A percentile compares a stretch with the other conserved stretches of the same genome.
Conservation (phyloP, 2,113 vertebrate genomes). For the Accipiter cooperii region DNA sequence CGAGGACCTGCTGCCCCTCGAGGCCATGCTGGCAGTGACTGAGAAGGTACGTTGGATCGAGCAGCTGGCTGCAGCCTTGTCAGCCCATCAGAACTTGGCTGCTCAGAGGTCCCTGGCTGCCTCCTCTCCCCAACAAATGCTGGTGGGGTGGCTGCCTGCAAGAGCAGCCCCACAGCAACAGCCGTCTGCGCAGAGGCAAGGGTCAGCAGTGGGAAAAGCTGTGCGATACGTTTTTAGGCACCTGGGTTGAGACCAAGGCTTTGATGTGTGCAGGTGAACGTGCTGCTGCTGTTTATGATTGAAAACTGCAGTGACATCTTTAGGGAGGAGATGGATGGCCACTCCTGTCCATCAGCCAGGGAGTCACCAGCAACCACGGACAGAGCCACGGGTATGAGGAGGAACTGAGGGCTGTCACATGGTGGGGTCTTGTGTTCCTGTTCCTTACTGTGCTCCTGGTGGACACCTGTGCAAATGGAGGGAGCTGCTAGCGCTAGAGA, state of each 20-base stretch:
- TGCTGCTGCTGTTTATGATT: background rate
- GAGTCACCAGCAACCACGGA: accelerated
- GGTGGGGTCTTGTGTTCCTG: background rate
- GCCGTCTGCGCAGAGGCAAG: background rate
- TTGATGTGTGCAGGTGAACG: background rate
- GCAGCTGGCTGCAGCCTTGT: background rate
- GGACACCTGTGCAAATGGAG: background rate
- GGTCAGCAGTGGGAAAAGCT: background rate
- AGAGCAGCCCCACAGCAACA: no score
- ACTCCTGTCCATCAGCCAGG: background rate
- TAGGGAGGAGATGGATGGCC: background rate
- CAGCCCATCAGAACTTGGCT: background rate
- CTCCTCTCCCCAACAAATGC: background rate
- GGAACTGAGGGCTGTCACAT: no score
- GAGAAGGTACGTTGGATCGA: no score
- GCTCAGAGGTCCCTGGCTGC: background rate
- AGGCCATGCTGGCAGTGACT: no score
- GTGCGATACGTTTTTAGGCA: background rate
- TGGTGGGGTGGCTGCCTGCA: background rate
- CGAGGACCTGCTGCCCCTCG: no score
- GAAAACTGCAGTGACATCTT: background rate
- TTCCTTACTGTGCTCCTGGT: background rate
- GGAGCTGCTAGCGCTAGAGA: background rate
- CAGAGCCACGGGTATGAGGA: background rate
- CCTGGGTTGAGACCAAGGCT: background rate